A percentile compares a stretch with the other conserved stretches of the same genome.
These are phyloP conservation scores for Agrotis segetum DNA, from an alignment of 2,888 invertebrate species.

Conservation along the genomic window DNA sequence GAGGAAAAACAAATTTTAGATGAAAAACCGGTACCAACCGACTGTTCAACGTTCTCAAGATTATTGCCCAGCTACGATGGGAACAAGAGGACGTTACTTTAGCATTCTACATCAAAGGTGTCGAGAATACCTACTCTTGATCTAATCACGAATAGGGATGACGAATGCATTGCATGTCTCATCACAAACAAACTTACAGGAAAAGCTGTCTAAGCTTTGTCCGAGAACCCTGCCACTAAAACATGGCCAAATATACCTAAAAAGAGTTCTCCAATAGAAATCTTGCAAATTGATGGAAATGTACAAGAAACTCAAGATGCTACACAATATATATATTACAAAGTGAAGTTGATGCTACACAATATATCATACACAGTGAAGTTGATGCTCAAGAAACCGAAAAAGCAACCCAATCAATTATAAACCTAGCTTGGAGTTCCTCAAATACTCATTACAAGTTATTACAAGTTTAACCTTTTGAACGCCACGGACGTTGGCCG, in stretches of 20 bases:
- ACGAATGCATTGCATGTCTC: conserved; percentile 47
- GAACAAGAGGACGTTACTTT: conserved; percentile 45
- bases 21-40: conserved; percentile 18
- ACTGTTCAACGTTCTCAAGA: conserved; percentile 7
- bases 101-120: conserved; percentile 41
- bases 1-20: conserved; percentile 10
- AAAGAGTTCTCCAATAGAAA: conserved; percentile 36
- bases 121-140: conserved; percentile 59
- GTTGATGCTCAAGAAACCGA: no score
- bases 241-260: conserved; percentile 46
- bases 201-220: conserved; percentile 32
- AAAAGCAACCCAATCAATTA: no score
- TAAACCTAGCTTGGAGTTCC: no score
- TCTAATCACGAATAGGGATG: conserved; percentile 39
- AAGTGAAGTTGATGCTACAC: no score
- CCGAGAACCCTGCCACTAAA: conserved; percentile 4
- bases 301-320: no score
- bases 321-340: no score
- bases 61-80: conserved; percentile 64
- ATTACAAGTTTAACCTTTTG: no score
- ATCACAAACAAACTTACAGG: conserved; percentile 61
- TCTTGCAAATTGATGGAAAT: conserved; percentile 61
- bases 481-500: no score
- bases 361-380: no score
- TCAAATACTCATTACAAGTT: no score